Base-by-base conservation (phyloP, 2,888 invertebrate species). In the Branchellion lobata region DNA sequence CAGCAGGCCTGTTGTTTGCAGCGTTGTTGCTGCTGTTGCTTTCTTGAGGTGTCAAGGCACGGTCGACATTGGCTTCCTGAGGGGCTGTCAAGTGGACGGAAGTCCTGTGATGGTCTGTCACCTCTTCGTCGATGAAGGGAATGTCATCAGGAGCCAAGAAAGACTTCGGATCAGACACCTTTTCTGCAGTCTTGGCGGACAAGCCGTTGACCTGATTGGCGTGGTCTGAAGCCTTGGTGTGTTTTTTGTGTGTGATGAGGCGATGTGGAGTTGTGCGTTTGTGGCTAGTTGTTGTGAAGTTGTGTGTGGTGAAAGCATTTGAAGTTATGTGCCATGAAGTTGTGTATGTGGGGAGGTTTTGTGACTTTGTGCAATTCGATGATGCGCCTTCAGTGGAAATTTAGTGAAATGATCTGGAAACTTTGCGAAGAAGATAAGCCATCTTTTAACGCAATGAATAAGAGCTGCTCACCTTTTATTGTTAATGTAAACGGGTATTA, bases 111-210 rank as follows among this genome's bases (percentile, higher is more conserved):
- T 78, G 57, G 24, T 77, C 77, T 3, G 78, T 78, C 1, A 73
- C 78, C n/a, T 80, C 80, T 27, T 80, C 80, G 29, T 80, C 80
- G 51, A 80, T 80, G 68, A 80, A 80, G 21, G 80, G 80, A 21
- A 80, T 80, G n/a, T 77, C 80, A 34, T 80, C 80, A 24, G 80
- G 80, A 0, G 80, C 80, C 72, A 78, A 36, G 78, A 80, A 80
- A 40, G 80, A 80, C 74, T 74, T 80, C 18, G 51, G 14, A 5
- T 40, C 21, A 8, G 69, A 3, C 14, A 0, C 27, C 53, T n/a
- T 33, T 27, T 68, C 65, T 21, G 65, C 40, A 57, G 61, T 57
- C 11, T 5, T n/a, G 5, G 61, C 14, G 11, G 21, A 5, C n/a
- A 3, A 5, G 3, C 61, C 61, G 61, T 57, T 57, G n/a, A 3